Evolutionary conservation across 2,888 invertebrate genomes (phyloP), one percentile per base, ranked within the genome.

Genomic region (Acleris cristana): DNA sequence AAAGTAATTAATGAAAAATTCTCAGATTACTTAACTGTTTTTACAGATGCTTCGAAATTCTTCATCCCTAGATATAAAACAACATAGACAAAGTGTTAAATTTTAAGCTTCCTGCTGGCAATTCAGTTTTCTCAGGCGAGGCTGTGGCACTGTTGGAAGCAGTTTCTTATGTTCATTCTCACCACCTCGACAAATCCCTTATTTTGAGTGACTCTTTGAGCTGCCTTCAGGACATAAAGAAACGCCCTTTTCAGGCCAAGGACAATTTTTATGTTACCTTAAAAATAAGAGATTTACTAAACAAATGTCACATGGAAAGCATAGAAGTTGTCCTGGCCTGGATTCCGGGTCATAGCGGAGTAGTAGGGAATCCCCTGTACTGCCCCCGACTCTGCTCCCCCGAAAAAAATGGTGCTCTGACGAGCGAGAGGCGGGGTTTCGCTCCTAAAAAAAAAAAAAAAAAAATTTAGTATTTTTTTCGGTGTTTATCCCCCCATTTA

Each of bases 141-240:
- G 64, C 51, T 6, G 40, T 57, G 8, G 26, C 53, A 7, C 14
- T 56, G 12, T 40, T 40, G 7, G 14, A 44, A 30, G 45, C 30
- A 19, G 12, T 57, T 2, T n/a, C 30, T 23, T 26, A 7, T 30
- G 40, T 57, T 23, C 4, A 64, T 21, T n/a, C 48, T 7, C 40
- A 34, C 10, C 16, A 19, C 3, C 2, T 54, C 7, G 3, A 16
- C 14, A 52, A 56, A 23, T 30, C 56, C 16, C 8, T 63, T 8
- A 63, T 63, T 16, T 19, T 63, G 8, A 30, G 56, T 1, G 49
- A 63, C 21, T 40, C 56, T 14, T 23, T 45, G 14, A 63, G 55
- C 44, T 52, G 40, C 14, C n/a, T 64, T 10, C 57, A 57, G 10
- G 53, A 45, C 23, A 12, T 64, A 4, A 2, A 2, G 3, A 56